Percentiles rank a stretch among this genome's conserved stretches.
These are phyloP conservation scores for Erinaceus europaeus DNA, from an alignment of 2,113 vertebrate species.

Conservation along the genomic window DNA sequence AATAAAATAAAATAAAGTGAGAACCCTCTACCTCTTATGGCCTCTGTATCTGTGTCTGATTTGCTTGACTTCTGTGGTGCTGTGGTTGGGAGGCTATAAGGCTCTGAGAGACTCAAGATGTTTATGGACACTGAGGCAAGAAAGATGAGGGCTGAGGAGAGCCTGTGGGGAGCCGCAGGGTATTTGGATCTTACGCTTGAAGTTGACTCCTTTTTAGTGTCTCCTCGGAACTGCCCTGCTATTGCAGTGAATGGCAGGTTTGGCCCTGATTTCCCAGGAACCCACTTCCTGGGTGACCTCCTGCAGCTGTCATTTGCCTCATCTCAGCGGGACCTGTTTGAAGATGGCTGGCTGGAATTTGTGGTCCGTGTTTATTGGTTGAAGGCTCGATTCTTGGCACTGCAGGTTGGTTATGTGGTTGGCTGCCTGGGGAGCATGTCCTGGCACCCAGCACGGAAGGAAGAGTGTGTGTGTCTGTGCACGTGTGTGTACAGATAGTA, in stretches of 20 bases:
- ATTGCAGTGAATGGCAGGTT: conserved; percentile 80
- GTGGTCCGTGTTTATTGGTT: conserved; percentile 95
- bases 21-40: background rate
- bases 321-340: conserved; percentile 92
- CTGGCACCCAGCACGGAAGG: background rate
- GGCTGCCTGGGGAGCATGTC: background rate
- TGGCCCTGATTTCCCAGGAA: conserved; percentile 89
- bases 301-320: conserved; percentile 91
- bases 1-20: no score
- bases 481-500: background rate
- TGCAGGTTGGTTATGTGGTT: conserved; percentile 85
- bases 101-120: background rate
- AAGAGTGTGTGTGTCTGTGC: background rate
- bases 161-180: background rate
- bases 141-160: background rate
- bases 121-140: background rate
- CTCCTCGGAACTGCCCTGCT: conserved; percentile 86
- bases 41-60: background rate
- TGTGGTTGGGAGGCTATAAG: background rate
- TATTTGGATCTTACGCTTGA: background rate
- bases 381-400: conserved; percentile 92
- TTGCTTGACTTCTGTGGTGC: background rate
- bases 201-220: conserved; percentile 81
- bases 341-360: conserved; percentile 90
- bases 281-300: conserved; percentile 91